phyloP scores from a whole-genome alignment of 2,797 vertebrate species.

The Amblyraja radiata region DNA sequence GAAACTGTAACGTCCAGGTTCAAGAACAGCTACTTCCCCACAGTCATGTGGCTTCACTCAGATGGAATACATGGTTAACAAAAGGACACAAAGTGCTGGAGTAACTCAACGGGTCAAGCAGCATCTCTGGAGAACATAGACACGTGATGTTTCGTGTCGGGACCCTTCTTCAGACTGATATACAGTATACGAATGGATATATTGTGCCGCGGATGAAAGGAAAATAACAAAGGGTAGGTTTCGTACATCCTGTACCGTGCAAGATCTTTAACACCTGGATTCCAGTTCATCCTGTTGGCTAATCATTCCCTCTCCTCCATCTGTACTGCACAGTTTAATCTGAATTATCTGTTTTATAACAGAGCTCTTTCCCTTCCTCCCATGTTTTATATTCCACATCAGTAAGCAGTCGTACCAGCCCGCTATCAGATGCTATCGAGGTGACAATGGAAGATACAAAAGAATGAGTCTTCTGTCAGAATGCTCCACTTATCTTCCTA shows the following conservation, averaged over 20 bases:
- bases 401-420: neutral
- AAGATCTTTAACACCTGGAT: neutral
- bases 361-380: neutral
- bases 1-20: too few species aligned
- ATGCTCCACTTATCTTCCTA: constrained; percentile 1
- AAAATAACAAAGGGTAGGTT: neutral
- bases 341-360: neutral
- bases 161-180: too few species aligned
- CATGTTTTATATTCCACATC: neutral
- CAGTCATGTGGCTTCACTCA: too few species aligned
- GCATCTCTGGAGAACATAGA: too few species aligned
- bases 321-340: neutral
- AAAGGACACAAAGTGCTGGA: too few species aligned
- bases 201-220: too few species aligned
- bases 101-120: too few species aligned
- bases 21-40: too few species aligned
- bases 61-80: too few species aligned
- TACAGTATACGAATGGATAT: too few species aligned
- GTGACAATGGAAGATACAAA: neutral
- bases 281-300: neutral
- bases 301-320: neutral
- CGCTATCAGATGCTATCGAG: neutral
- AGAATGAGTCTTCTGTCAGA: neutral
- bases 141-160: too few species aligned
- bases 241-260: neutral